Evolutionary conservation across 2,797 vertebrate genomes (phyloP).

Genomic region (Silurus aristotelis): DNA sequence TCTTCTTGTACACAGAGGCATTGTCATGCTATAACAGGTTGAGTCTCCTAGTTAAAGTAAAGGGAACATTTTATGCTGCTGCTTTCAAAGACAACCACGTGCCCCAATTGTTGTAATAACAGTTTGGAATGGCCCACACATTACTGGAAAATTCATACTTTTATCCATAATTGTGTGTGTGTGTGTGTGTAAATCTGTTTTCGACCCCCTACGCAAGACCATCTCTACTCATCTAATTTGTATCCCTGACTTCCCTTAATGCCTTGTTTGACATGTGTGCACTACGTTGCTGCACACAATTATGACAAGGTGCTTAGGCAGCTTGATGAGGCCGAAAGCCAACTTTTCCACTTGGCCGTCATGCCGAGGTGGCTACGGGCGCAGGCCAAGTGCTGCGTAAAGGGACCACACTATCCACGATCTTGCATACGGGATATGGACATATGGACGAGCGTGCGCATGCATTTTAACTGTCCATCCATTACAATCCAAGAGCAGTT

Average conservation of each 20-base stretch:
- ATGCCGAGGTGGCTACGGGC: slow-evolving; percentile 18
- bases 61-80: too few relatives aligned
- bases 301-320: slow-evolving; percentile 63
- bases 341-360: slow-evolving; percentile 55
- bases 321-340: slow-evolving; percentile 59
- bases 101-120: too few relatives aligned
- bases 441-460: too few relatives aligned
- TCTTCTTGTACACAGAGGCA: too few relatives aligned
- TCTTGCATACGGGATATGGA: too few relatives aligned
- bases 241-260: slow-evolving; percentile 57
- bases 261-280: slow-evolving; percentile 63
- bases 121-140: too few relatives aligned
- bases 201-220: slow-evolving; percentile 23
- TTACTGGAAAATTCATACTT: too few relatives aligned
- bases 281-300: slow-evolving; percentile 63
- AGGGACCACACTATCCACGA: slow-evolving; percentile 24
- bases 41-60: too few relatives aligned
- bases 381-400: slow-evolving; percentile 17
- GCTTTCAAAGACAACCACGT: too few relatives aligned
- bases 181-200: not conserved
- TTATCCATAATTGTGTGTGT: not conserved
- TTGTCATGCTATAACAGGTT: too few relatives aligned
- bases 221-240: slow-evolving; percentile 59
- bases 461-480: slow-evolving; percentile 31
- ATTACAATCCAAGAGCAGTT: slow-evolving; percentile 7